Percentiles rank a stretch among this genome's conserved stretches.
phyloP scores from a whole-genome alignment of 1,140 invertebrate genomes.

The Brachionus plicatilis region DNA sequence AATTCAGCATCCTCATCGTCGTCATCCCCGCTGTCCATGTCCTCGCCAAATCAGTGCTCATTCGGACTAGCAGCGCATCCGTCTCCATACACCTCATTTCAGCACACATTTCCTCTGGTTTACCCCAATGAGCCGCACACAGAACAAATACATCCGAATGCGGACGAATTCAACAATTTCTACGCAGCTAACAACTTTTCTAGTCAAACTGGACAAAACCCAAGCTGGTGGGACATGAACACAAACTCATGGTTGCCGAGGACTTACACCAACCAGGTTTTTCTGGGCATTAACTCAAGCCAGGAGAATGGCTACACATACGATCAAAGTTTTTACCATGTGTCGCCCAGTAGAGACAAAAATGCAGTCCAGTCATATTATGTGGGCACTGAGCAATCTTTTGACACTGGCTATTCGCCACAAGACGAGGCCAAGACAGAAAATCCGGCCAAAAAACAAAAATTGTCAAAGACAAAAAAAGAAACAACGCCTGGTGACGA shows the following conservation, averaged over 20 bases:
- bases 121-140: background rate
- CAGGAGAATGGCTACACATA: background rate
- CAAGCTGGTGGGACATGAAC: constrained; percentile 17
- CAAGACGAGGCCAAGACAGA: background rate
- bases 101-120: background rate
- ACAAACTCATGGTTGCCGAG: background rate
- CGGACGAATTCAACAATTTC: background rate
- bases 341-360: background rate
- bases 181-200: background rate
- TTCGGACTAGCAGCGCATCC: background rate
- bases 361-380: background rate
- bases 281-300: background rate
- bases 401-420: background rate
- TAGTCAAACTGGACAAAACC: background rate
- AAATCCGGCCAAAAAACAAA: constrained; percentile 5
- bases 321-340: background rate
- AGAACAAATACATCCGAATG: background rate
- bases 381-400: background rate
- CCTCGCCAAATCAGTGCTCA: background rate
- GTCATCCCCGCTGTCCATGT: background rate
- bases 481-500: background rate
- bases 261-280: background rate
- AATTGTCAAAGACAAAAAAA: background rate
- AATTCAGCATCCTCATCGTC: background rate
- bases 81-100: background rate